phyloP scores from a whole-genome alignment of 2,888 invertebrate species.

The Xylophagus ater region DNA sequence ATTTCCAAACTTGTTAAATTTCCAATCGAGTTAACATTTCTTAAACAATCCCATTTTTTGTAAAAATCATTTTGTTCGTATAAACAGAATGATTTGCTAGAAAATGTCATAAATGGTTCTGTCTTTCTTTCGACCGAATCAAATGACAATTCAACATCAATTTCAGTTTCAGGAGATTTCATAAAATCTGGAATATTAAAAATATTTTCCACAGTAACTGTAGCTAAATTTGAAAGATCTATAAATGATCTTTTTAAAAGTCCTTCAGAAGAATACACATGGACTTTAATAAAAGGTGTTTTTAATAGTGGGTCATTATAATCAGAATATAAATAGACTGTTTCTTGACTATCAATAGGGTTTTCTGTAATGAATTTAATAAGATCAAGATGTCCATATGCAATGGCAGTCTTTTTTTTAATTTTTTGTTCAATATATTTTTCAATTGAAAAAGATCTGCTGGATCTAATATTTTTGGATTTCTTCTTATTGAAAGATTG shows the following conservation, averaged over 20 bases:
- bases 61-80: conserved; percentile 3
- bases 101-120: conserved; percentile 5
- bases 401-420: neutral
- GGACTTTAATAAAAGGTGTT: conserved; percentile 4
- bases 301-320: conserved; percentile 1
- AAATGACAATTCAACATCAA: conserved; percentile 1
- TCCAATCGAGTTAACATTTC: conserved; percentile 3
- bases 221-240: neutral
- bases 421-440: neutral
- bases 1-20: neutral
- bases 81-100: conserved; percentile 1
- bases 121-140: neutral
- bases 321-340: conserved; percentile 4
- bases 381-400: conserved; percentile 4
- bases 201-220: conserved; percentile 7
- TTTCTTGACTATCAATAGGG: neutral
- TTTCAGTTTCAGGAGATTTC: neutral
- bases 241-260: neutral
- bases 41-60: conserved; percentile 3
- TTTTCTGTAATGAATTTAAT: neutral
- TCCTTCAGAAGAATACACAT: neutral
- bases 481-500: too few relatives aligned
- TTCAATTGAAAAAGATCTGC: too few relatives aligned
- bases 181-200: conserved; percentile 1
- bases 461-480: too few relatives aligned